Percentiles rank a stretch among this genome's conserved stretches.
Conservation (phyloP, 2,888 invertebrate species). For the Cataglyphis livida region DNA sequence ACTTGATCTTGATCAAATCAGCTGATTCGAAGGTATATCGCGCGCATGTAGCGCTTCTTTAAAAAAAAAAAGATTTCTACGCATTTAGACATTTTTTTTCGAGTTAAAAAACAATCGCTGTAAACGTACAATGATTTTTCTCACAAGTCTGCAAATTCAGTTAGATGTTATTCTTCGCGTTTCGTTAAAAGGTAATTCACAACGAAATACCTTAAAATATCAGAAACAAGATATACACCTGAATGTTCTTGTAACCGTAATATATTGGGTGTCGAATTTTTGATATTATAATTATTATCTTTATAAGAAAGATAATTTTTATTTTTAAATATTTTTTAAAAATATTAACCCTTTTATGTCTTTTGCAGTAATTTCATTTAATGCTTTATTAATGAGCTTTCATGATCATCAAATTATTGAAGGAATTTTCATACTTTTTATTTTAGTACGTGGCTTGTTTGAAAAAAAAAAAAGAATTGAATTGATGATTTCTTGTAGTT, state of each 20-base stretch:
- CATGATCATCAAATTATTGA: constrained; percentile 12
- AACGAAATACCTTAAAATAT: background rate
- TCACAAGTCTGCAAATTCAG: constrained; percentile 15
- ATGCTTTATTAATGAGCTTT: constrained; percentile 1
- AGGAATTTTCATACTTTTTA: constrained; percentile 24
- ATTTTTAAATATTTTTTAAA: no score
- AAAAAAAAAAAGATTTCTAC: background rate
- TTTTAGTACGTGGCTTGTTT: background rate
- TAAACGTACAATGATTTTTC: constrained; percentile 9
- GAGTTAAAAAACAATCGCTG: background rate
- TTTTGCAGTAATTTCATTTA: background rate
- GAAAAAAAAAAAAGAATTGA: background rate
- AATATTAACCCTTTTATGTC: background rate
- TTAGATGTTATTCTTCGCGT: constrained; percentile 11
- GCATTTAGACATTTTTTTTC: constrained; percentile 6
- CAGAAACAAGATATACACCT: background rate
- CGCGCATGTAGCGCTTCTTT: background rate
- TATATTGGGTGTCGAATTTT: background rate
- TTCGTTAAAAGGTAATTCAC: background rate
- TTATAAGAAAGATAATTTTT: background rate
- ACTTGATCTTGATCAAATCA: background rate
- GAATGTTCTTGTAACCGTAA: background rate
- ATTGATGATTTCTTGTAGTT: constrained; percentile 1
- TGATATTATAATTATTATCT: background rate
- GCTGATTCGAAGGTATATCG: background rate